phyloP scores from a whole-genome alignment of 2,113 vertebrate genomes.

The Mustela nigripes region DNA sequence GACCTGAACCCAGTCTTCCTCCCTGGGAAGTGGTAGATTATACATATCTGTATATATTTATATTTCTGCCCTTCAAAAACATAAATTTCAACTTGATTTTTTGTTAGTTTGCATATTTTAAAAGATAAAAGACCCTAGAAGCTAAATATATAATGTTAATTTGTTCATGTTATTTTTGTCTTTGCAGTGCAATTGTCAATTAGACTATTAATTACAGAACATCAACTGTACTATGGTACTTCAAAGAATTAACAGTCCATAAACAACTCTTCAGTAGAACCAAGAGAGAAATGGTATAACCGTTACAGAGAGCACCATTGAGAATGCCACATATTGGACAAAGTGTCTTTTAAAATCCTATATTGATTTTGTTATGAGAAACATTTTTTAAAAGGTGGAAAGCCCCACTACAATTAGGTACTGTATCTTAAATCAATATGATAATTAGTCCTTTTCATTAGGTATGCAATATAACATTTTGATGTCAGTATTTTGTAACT shows the following conservation, averaged over 20 bases:
- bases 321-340: background rate
- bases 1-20: background rate
- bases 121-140: conserved; percentile 1
- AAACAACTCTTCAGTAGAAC: background rate
- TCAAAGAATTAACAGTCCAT: background rate
- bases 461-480: background rate
- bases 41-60: background rate
- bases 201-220: background rate
- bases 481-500: background rate
- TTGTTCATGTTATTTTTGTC: background rate
- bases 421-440: background rate
- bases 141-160: background rate
- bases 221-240: background rate
- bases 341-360: background rate
- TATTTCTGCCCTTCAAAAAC: background rate
- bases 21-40: background rate
- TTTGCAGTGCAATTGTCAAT: background rate
- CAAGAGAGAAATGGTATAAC: background rate
- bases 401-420: background rate
- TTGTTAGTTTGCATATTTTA: background rate
- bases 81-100: background rate
- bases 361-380: background rate
- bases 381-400: background rate
- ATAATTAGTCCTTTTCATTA: background rate
- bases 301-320: background rate